Conservation (phyloP, 1,140 invertebrate species). For the Varroa destructor region DNA sequence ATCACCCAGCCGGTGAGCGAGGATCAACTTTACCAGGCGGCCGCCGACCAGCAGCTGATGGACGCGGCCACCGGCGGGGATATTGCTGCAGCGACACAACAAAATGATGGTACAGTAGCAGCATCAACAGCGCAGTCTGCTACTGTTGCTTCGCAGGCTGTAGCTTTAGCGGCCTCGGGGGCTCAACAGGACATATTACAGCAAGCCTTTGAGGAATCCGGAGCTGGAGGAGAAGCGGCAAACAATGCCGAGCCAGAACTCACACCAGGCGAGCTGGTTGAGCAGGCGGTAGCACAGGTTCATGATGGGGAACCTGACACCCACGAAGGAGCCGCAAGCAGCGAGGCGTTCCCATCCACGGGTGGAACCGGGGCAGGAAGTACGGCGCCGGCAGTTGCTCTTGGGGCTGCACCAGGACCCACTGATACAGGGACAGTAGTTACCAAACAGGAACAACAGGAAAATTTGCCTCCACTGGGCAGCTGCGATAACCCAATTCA, state of each 20-base stretch:
- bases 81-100: too few species aligned
- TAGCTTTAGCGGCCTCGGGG: neutral
- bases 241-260: constrained; percentile 30
- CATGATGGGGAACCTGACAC: constrained; percentile 31
- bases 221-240: constrained; percentile 32
- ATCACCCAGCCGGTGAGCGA: too few species aligned
- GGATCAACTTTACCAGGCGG: constrained; percentile 14
- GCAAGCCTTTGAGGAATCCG: constrained; percentile 40
- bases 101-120: too few species aligned
- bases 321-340: constrained; percentile 30
- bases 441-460: constrained; percentile 10
- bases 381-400: constrained; percentile 28
- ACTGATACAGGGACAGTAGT: constrained; percentile 14
- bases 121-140: too few species aligned
- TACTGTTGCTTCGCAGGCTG: neutral
- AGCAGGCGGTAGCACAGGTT: constrained; percentile 33
- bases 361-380: neutral
- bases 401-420: neutral
- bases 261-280: constrained; percentile 30
- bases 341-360: constrained; percentile 31
- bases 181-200: constrained; percentile 39
- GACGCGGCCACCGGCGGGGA: neutral
- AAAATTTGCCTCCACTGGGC: constrained; percentile 41
- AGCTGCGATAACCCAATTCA: constrained; percentile 50
- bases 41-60: constrained; percentile 14